These are phyloP conservation scores for Plebejus anna DNA, from an alignment of 2,888 invertebrate species.

Conservation along the genomic window DNA sequence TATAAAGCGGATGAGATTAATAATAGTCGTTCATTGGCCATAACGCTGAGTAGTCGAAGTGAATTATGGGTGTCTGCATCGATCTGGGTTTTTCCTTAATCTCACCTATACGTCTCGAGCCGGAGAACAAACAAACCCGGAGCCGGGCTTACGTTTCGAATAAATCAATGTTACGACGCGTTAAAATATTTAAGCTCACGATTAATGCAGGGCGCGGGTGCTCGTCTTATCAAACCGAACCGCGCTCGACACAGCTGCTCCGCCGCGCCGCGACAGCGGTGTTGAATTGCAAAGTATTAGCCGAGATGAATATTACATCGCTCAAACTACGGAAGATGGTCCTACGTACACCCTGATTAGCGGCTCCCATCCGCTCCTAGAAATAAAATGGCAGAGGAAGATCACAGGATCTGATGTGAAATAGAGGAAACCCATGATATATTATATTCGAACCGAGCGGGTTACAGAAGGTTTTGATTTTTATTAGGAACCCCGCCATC, in stretches of 20 bases:
- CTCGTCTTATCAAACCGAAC: conserved; percentile 60
- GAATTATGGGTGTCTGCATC: conserved; percentile 47
- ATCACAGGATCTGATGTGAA: not conserved
- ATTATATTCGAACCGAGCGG: conserved; percentile 38
- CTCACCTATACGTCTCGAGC: conserved; percentile 74
- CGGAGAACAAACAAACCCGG: conserved; percentile 76
- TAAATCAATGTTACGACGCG: conserved; percentile 79
- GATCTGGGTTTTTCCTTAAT: conserved; percentile 63
- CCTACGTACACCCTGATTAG: not conserved
- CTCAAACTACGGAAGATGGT: not conserved
- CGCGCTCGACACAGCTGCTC: conserved; percentile 54
- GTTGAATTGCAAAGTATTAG: conserved; percentile 45
- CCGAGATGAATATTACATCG: conserved; percentile 19
- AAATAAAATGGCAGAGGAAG: not conserved
- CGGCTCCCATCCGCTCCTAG: not conserved
- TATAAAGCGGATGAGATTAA: conserved; percentile 53
- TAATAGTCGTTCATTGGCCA: conserved; percentile 48
- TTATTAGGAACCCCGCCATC: conserved; percentile 57
- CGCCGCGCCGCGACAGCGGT: conserved; percentile 43
- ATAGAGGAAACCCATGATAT: conserved; percentile 30
- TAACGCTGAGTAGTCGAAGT: conserved; percentile 50
- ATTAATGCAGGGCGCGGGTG: conserved; percentile 69
- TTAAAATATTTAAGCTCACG: conserved; percentile 79
- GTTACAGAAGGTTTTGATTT: conserved; percentile 52
- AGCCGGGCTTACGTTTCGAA: conserved; percentile 73